A percentile compares a stretch with the other conserved stretches of the same genome.
Conservation (phyloP, 2,797 vertebrate genomes). For the Sebastes miniatus region DNA sequence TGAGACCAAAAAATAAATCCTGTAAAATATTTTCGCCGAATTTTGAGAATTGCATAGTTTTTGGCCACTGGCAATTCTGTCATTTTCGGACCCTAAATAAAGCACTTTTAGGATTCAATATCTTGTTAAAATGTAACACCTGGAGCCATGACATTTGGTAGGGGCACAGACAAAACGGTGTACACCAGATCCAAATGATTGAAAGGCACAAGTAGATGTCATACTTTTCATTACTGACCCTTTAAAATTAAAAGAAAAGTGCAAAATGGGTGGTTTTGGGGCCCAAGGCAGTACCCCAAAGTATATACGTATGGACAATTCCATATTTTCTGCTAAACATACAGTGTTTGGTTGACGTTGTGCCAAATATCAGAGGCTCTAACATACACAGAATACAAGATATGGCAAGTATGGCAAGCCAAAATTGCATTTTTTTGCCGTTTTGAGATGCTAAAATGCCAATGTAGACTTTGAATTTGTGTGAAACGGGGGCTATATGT, state of each 20-base stretch:
- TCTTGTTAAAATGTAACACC: background rate
- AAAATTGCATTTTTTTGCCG: background rate
- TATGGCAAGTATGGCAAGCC: background rate
- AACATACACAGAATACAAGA: background rate
- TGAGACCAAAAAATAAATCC: background rate
- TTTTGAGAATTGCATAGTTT: background rate
- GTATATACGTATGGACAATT: background rate
- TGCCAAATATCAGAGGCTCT: background rate
- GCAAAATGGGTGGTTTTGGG: background rate
- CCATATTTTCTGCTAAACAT: background rate
- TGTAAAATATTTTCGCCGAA: background rate
- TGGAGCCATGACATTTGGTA: background rate
- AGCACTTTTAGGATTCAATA: background rate
- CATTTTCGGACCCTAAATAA: background rate
- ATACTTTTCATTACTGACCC: background rate
- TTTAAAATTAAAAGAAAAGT: background rate
- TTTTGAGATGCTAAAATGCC: background rate
- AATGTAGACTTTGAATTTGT: background rate
- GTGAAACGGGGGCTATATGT: background rate
- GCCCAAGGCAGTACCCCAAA: background rate
- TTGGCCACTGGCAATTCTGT: background rate
- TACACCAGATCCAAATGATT: background rate
- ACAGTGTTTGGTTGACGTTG: background rate
- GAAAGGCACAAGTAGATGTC: background rate
- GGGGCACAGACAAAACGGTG: background rate